Conservation (phyloP, 2,113 vertebrate genomes). For the Crotophaga sulcirostris region DNA sequence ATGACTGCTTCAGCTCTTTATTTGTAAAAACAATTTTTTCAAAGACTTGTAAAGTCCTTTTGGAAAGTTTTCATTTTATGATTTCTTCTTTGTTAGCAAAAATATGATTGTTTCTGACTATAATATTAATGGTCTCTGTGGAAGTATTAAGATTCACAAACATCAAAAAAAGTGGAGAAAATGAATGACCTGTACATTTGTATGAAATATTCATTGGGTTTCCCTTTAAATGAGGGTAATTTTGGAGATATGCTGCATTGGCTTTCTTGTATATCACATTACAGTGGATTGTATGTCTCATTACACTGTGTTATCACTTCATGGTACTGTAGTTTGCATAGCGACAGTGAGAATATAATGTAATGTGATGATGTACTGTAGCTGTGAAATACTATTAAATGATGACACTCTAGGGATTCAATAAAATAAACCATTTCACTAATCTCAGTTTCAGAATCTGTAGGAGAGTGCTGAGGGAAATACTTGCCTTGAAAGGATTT, state of each 20-base stretch:
- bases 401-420: conserved; percentile 58
- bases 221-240: conserved; percentile 54
- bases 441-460: conserved; percentile 26
- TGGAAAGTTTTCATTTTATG: conserved; percentile 24
- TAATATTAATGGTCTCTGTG: conserved; percentile 34
- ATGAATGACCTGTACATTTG: conserved; percentile 68
- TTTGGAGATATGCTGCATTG: conserved; percentile 70
- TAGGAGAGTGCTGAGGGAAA: conserved; percentile 25
- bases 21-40: not conserved
- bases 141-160: conserved; percentile 44
- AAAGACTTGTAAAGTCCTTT: not conserved
- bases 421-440: conserved; percentile 60
- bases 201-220: conserved; percentile 58
- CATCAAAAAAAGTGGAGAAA: conserved; percentile 49
- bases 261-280: conserved; percentile 76
- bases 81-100: conserved; percentile 36
- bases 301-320: conserved; percentile 74
- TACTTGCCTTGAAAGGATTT: conserved; percentile 16
- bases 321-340: conserved; percentile 61
- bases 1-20: not conserved
- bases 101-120: conserved; percentile 33
- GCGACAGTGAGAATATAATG: conserved; percentile 61
- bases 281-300: conserved; percentile 72
- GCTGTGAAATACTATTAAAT: conserved; percentile 75
- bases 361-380: conserved; percentile 68